Base-by-base conservation (phyloP, 2,113 vertebrate species). In the Nothobranchius kuhntae region DNA sequence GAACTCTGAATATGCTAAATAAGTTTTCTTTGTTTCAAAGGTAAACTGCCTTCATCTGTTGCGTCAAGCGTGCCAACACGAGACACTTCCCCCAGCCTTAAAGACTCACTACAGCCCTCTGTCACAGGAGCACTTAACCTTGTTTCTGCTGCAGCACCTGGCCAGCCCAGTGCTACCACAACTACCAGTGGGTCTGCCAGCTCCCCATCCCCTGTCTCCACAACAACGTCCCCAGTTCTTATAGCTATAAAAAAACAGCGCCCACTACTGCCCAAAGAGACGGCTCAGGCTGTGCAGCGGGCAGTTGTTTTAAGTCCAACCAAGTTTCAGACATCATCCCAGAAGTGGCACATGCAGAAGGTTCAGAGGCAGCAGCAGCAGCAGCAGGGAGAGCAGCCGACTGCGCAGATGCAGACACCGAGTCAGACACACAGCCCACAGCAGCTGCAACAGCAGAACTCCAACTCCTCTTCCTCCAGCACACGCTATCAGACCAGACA, bases 281-380 rank as follows among this genome's bases (percentile, higher is more conserved):
- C 94, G 0, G 93, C 94, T 14, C 95, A 96, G 56, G 93, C 95
- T 0, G 95, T 95, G 79, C 96, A 97, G 88, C 92, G 94, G 35
- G 84, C 93, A 1, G 97, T 96, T 15, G 95, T 96, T 77, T 98
- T 96, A 96, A 99, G 95, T 91, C 95, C 96, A 9, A 93, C 94
- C 44, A 96, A 98, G 89, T 95, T 98, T 89, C 97, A 97, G 88
- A 95, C 95, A 0, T 97, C 97, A 0, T 98, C 96, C 72, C 96
- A 98, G 91, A 99, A 98, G 89, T 97, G 95, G 95, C 95, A 98
- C 72, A 93, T 96, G 94, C 96, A 98, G 92, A 98, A 97, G 89
- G 94, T 96, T 54, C 96, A 97, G 86, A 92, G 94, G 4, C 96
- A 95, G 80, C 96, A 95, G 80, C 95, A 95, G 80, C 95, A 95